Base-by-base conservation (phyloP, 1,140 invertebrate species). In the Varroa destructor region DNA sequence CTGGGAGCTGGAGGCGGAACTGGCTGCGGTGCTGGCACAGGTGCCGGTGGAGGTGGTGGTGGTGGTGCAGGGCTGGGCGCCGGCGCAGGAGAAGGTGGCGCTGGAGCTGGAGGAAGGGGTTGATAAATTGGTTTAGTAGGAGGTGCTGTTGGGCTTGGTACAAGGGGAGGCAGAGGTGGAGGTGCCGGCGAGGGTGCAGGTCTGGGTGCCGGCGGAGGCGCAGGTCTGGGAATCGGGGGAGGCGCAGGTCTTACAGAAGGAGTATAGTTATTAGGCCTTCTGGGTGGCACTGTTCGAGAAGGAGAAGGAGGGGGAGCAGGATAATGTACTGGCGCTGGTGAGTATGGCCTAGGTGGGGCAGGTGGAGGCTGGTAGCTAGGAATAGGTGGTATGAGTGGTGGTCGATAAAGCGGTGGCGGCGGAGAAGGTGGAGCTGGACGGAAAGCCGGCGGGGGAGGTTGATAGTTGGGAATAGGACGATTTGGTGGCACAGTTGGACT, bases 181-280 rank as follows among this genome's bases (percentile, higher is more conserved):
- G 57, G 57, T 37, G 57, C 25, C 5, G 57, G 3, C 10, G 55
- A n/a, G 10, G 10, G 55, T 56, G 55, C 10, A 12, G 55, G 55
- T n/a, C 10, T 10, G 55, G 55, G 55, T 12, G 55, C 10, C n/a
- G 55, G 10, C 10, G 55, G 55, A 10, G 10, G 55, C n/a, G 55
- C 10, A 12, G 55, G 55, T n/a, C 10, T 10, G 55, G 55, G 55
- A 56, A n/a, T 10, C 55, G 55, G 10, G 3, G 14, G 61, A 14
- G 61, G 61, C 36, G 40, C 40, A 43, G 61, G 61, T 8, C 61
- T 67, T 12, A 67, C 40, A 12, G 61, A 67, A 12, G 61, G 61
- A 43, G 61, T 43, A 37, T 67, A 67, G 36, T 67, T 67, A 46
- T 67, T 67, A 40, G 61, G 61, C 61, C 61, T 12, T 40, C 61